Conservation (phyloP, 2,113 vertebrate genomes). For the Larimichthys polyactis region DNA sequence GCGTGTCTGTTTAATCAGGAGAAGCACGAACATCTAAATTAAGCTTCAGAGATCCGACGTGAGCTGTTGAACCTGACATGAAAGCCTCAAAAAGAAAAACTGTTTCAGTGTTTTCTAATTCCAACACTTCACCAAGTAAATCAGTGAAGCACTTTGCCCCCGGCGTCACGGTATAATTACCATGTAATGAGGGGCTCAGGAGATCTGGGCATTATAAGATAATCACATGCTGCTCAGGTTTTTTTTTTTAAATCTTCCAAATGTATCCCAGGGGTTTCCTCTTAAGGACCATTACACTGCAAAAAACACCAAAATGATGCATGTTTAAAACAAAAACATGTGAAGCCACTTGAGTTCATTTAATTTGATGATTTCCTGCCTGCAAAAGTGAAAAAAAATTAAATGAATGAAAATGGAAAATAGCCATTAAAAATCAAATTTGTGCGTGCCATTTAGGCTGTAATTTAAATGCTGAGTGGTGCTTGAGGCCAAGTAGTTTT, state of each 20-base stretch:
- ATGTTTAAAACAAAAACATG: neutral
- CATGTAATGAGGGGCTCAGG: slow-evolving; percentile 51
- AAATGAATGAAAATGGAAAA: neutral
- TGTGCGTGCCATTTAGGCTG: neutral
- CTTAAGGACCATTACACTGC: neutral
- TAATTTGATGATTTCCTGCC: neutral
- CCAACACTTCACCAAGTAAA: slow-evolving; percentile 22
- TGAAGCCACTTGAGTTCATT: too few relatives aligned
- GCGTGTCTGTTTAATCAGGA: neutral
- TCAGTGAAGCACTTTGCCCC: slow-evolving; percentile 36
- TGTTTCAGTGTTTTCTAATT: neutral
- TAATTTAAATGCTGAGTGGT: neutral
- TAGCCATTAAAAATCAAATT: neutral
- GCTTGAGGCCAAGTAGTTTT: neutral
- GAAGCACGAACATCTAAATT: neutral
- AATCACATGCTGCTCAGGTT: slow-evolving; percentile 29
- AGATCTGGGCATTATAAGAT: slow-evolving; percentile 14
- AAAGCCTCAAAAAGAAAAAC: neutral
- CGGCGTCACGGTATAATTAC: slow-evolving; percentile 37
- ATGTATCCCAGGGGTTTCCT: slow-evolving; percentile 32
- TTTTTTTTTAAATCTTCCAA: neutral
- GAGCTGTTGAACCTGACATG: neutral
- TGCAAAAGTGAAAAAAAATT: neutral
- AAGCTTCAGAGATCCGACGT: neutral
- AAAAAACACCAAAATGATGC: neutral